These are phyloP conservation scores for Lacerta bilineata DNA, from an alignment of 2,797 vertebrate genomes.

Conservation along the genomic window DNA sequence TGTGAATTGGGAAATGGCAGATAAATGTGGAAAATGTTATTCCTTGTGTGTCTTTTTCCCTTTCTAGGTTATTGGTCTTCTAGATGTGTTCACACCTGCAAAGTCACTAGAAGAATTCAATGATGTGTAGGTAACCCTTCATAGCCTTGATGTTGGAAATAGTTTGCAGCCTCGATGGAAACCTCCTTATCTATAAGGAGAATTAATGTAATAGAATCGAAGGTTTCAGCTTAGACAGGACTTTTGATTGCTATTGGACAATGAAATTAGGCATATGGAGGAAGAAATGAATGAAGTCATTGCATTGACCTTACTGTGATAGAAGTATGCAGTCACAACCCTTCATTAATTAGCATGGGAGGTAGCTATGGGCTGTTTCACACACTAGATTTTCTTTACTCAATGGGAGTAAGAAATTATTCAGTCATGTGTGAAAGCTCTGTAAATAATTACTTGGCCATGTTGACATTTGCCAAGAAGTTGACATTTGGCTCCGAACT, in stretches of 20 bases:
- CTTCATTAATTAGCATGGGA: background rate
- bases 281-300: background rate
- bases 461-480: background rate
- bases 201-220: background rate
- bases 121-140: conserved; percentile 92
- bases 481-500: background rate
- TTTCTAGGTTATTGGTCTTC: conserved; percentile 93
- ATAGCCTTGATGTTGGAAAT: conserved; percentile 40
- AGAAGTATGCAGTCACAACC: background rate
- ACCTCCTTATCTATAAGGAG: background rate
- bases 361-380: background rate
- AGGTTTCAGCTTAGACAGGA: background rate
- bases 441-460: background rate
- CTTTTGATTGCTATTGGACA: background rate
- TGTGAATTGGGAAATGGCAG: background rate
- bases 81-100: conserved; percentile 95
- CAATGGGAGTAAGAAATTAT: no score
- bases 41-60: conserved; percentile 36
- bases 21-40: conserved; percentile 9
- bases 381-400: background rate
- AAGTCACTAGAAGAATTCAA: conserved; percentile 93
- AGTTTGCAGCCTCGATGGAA: background rate
- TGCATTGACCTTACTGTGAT: background rate
- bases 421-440: background rate
- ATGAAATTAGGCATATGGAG: background rate